Percentiles rank a stretch among this genome's conserved stretches.
phyloP scores from a whole-genome alignment of 2,113 vertebrate species.

The Platysteira castanea region DNA sequence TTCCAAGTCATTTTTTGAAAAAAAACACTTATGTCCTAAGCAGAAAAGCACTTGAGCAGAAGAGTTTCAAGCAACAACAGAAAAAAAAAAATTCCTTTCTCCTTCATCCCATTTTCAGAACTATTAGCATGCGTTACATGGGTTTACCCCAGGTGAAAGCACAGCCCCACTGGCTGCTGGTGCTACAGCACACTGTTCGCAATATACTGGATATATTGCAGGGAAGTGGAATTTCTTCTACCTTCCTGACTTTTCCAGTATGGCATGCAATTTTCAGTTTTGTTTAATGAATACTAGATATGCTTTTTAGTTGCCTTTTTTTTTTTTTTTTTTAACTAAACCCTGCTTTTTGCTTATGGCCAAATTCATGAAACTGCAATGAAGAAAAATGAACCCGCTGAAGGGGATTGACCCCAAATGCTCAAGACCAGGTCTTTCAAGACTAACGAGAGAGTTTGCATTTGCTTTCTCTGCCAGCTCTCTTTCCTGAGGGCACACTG shows the following conservation, averaged over 20 bases:
- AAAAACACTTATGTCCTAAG: neutral
- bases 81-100: neutral
- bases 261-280: neutral
- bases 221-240: neutral
- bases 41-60: neutral
- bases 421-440: constrained; percentile 24
- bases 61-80: neutral
- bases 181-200: neutral
- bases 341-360: constrained; percentile 30
- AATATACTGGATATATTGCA: neutral
- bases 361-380: constrained; percentile 47
- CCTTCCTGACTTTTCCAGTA: neutral
- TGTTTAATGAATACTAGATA: neutral
- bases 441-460: constrained; percentile 48
- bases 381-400: constrained; percentile 52
- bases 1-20: neutral
- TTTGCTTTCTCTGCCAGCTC: constrained; percentile 43
- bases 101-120: neutral
- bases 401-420: constrained; percentile 28
- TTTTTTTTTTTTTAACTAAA: neutral
- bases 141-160: neutral
- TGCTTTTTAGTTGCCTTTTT: neutral
- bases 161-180: neutral
- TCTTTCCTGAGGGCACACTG: constrained; percentile 22
- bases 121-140: neutral